Conservation (phyloP, 92 coral and sea anemone species). For the Porites cylindrica region DNA sequence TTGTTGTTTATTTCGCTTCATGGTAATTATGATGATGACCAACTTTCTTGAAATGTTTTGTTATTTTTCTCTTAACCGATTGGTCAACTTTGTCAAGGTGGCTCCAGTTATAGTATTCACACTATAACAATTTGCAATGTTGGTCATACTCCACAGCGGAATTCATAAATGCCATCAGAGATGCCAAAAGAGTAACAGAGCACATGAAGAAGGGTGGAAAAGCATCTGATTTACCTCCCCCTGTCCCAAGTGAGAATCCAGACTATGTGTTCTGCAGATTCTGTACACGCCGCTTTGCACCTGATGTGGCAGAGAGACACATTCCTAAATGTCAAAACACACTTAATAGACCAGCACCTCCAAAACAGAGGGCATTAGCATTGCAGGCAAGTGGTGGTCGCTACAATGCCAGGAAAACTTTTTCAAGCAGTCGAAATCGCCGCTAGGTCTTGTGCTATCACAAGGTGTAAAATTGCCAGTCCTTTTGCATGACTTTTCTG, state of each 20-base stretch:
- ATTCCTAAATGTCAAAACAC: slow-evolving; percentile 97
- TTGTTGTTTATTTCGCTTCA: no score
- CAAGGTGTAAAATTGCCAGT: not conserved
- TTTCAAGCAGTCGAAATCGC: slow-evolving; percentile 11
- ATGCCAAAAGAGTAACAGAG: slow-evolving; percentile 88
- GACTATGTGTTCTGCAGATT: slow-evolving; percentile 92
- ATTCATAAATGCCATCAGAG: slow-evolving; percentile 91
- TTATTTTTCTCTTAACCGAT: no score
- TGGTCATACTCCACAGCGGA: slow-evolving; percentile 74
- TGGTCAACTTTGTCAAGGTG: no score
- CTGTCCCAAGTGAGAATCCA: slow-evolving; percentile 97
- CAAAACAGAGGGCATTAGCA: slow-evolving; percentile 89
- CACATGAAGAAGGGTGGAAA: slow-evolving; percentile 94
- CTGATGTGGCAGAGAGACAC: slow-evolving; percentile 95
- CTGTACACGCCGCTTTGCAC: slow-evolving; percentile 94
- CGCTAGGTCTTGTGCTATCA: not conserved
- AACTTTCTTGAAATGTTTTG: no score
- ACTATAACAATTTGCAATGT: no score
- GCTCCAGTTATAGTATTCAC: no score
- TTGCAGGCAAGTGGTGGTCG: slow-evolving; percentile 38
- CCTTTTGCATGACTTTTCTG: not conserved
- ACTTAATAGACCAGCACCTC: slow-evolving; percentile 92
- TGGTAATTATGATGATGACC: no score
- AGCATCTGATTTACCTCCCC: slow-evolving; percentile 95
- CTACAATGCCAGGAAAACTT: slow-evolving; percentile 9